Conservation (phyloP, 2,113 vertebrate species). For the Micronycteris hirsuta region DNA sequence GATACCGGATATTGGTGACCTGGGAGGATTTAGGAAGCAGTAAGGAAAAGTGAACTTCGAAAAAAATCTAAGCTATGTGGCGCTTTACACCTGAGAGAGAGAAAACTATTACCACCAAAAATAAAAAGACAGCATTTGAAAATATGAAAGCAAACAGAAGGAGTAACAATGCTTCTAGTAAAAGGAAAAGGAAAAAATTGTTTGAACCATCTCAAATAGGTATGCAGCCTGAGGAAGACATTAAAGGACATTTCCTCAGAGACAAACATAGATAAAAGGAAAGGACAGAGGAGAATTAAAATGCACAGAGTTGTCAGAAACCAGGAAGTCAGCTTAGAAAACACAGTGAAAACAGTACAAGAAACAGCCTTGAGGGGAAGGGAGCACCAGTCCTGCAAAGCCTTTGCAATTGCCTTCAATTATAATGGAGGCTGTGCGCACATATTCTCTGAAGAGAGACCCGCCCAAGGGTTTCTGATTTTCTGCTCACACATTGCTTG, state of each 20-base stretch:
- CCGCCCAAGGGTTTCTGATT: slow-evolving; percentile 69
- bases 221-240: slow-evolving; percentile 28
- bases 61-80: slow-evolving; percentile 69
- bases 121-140: slow-evolving; percentile 53
- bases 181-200: slow-evolving; percentile 19
- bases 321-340: slow-evolving; percentile 33
- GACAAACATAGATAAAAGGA: slow-evolving; percentile 49
- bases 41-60: slow-evolving; percentile 71
- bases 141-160: slow-evolving; percentile 52
- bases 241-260: slow-evolving; percentile 60
- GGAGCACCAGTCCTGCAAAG: slow-evolving; percentile 5
- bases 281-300: slow-evolving; percentile 46
- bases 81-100: slow-evolving; percentile 57
- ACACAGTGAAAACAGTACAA: slow-evolving; percentile 18
- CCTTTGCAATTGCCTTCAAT: slow-evolving; percentile 42
- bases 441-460: slow-evolving; percentile 62
- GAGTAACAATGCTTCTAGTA: slow-evolving; percentile 41
- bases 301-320: slow-evolving; percentile 44
- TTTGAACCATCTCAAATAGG: slow-evolving; percentile 50
- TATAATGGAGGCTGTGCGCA: slow-evolving; percentile 47
- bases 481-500: slow-evolving; percentile 74
- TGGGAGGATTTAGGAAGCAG: slow-evolving; percentile 76
- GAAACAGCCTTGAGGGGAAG: slow-evolving; percentile 12
- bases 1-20: slow-evolving; percentile 74
- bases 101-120: slow-evolving; percentile 36